These are phyloP conservation scores for Agelaius phoeniceus DNA, from an alignment of 2,113 vertebrate species.

Conservation along the genomic window DNA sequence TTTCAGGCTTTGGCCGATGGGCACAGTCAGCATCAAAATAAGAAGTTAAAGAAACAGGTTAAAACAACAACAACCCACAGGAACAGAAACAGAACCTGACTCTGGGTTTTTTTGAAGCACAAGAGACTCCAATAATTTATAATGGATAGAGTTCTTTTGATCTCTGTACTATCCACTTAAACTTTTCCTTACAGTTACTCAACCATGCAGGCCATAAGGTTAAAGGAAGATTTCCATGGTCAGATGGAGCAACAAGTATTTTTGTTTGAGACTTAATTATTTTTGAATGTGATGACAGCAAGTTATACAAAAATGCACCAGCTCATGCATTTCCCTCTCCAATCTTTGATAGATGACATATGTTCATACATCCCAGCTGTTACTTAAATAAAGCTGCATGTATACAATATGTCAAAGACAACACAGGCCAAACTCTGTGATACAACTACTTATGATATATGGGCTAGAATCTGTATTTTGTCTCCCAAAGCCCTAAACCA, in stretches of 20 bases:
- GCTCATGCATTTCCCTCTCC: not conserved
- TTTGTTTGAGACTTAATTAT: constrained; percentile 23
- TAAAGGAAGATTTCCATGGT: constrained; percentile 59
- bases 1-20: not conserved
- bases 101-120: not conserved
- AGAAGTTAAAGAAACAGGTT: constrained; percentile 35
- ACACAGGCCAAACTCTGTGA: not conserved
- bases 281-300: constrained; percentile 53
- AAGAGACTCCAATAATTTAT: constrained; percentile 30
- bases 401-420: constrained; percentile 16
- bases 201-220: constrained; percentile 44
- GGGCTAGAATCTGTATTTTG: not conserved
- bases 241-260: constrained; percentile 21
- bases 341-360: constrained; percentile 48
- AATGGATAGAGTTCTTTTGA: constrained; percentile 44
- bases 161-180: constrained; percentile 35
- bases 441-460: not conserved
- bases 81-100: constrained; percentile 33
- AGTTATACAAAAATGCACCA: constrained; percentile 52
- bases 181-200: constrained; percentile 30
- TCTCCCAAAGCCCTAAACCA: not conserved
- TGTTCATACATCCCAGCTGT: constrained; percentile 48
- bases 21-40: not conserved
- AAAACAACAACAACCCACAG: constrained; percentile 4
- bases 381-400: constrained; percentile 54